phyloP scores from a whole-genome alignment of 2,888 invertebrate species.

The Steinernema hermaphroditum region DNA sequence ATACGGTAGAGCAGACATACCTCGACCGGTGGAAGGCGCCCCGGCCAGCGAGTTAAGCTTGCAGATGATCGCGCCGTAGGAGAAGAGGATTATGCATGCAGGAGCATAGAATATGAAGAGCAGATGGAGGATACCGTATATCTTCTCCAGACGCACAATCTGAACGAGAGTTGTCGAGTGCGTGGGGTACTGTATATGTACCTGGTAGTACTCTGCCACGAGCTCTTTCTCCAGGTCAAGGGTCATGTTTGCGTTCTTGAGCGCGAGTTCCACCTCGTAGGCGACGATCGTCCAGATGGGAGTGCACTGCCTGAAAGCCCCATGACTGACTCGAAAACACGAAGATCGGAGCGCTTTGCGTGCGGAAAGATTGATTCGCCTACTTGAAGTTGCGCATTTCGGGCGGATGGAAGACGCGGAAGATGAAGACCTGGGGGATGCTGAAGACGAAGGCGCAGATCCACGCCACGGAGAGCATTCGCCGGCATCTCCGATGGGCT shows the following conservation, averaged over 20 bases:
- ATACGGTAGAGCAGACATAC: no score
- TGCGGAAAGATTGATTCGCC: conserved; percentile 7
- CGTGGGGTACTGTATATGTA: neutral
- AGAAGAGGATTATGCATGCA: conserved; percentile 51
- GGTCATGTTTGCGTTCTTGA: conserved; percentile 18
- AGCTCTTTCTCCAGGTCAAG: neutral
- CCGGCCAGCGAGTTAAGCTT: conserved; percentile 45
- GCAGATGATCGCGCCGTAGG: conserved; percentile 52
- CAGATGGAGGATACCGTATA: conserved; percentile 56
- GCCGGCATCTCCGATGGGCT: conserved; percentile 50
- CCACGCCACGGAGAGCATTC: conserved; percentile 55
- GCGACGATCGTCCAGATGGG: conserved; percentile 52
- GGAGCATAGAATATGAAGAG: conserved; percentile 63
- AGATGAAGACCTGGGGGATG: conserved; percentile 58
- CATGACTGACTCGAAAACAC: neutral
- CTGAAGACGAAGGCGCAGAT: conserved; percentile 49
- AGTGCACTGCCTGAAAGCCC: conserved; percentile 44
- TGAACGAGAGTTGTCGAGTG: neutral
- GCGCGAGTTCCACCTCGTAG: conserved; percentile 43
- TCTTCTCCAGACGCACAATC: conserved; percentile 42
- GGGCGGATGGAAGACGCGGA: conserved; percentile 53
- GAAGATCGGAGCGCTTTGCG: no score
- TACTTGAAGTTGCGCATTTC: conserved; percentile 52
- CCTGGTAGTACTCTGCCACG: conserved; percentile 24
- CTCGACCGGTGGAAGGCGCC: conserved; percentile 2